Evolutionary conservation across 2,888 invertebrate genomes (phyloP).

Genomic region (Coleophora deauratella): DNA sequence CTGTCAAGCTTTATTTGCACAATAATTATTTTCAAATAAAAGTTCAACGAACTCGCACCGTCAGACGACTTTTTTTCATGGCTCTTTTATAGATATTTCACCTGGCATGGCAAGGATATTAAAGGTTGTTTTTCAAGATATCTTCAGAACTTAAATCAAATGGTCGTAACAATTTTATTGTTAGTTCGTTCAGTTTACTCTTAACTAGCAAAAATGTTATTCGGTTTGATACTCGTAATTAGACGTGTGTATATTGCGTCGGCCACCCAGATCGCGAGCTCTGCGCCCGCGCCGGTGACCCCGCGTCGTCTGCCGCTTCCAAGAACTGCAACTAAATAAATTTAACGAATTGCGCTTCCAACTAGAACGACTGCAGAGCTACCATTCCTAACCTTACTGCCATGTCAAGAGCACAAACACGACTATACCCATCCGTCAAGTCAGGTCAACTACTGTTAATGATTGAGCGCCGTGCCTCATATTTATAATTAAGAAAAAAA

Average conservation of each 20-base stretch:
- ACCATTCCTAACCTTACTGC: not conserved
- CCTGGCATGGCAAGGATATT: too few relatives aligned
- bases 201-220: too few relatives aligned
- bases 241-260: constrained; percentile 33
- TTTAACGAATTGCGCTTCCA: constrained; percentile 2
- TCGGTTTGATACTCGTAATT: too few relatives aligned
- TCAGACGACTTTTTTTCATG: too few relatives aligned
- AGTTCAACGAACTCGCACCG: too few relatives aligned
- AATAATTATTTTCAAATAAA: too few relatives aligned
- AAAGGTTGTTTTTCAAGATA: too few relatives aligned
- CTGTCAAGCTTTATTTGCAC: too few relatives aligned
- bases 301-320: constrained; percentile 16
- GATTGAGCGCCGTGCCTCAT: constrained; percentile 3
- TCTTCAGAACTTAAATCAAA: too few relatives aligned
- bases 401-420: not conserved
- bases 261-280: constrained; percentile 35
- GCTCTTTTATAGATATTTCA: too few relatives aligned
- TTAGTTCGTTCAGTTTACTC: too few relatives aligned
- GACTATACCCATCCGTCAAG: not conserved
- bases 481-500: constrained; percentile 8
- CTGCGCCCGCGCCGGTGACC: constrained; percentile 21
- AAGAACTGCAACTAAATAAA: constrained; percentile 10
- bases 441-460: constrained; percentile 17
- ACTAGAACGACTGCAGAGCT: not conserved
- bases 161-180: too few relatives aligned